Base-by-base conservation (phyloP, 1,140 invertebrate genomes). In the Drosophila novamexicana region DNA sequence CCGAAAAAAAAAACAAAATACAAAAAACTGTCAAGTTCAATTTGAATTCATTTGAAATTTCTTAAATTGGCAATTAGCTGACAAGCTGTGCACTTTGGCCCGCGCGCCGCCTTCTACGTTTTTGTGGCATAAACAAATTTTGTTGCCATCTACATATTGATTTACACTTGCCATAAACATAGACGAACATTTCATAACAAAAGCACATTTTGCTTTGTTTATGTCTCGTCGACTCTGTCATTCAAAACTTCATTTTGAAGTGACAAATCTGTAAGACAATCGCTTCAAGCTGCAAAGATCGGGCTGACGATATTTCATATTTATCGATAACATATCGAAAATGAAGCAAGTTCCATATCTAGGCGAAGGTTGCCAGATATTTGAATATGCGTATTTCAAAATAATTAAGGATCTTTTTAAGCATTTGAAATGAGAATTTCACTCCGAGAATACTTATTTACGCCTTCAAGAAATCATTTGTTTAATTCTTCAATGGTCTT, bases 41-140 rank as follows among this genome's bases (percentile, higher is more conserved):
- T 73, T 73, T 61, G n/a, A 37, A 22, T 37, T 58, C 9, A 58
- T 50, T 58, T 72, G 16, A 62, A 58, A 72, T 16, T 61, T 12
- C 40, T 64, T 49, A 61, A 68, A 73, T 73, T 73, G 64, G 7
- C 70, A 68, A 68, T 73, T 73, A 73, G 34, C 39, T 44, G 44
- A 7, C 40, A 45, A 34, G 44, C 36, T 32, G 7, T 16, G 50
- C 9, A 12, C 50, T 36, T 16, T 36, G 40, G 9, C 4, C 39
- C 39, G 39, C 7, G 10, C 12, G 4, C 12, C 39, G 6, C 10
- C 32, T 34, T 14, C 18, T 14, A 7, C n/a, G n/a, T 14, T 36
- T 36, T n/a, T 22, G 9, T 22, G 39, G 44, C 16, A 40, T 40
- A 40, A 40, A 40, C 37, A 39, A 39, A 39, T 22, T 39, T 39